Conservation (phyloP, 2,113 vertebrate species). For the Pseudorhombus dupliciocellatus region DNA sequence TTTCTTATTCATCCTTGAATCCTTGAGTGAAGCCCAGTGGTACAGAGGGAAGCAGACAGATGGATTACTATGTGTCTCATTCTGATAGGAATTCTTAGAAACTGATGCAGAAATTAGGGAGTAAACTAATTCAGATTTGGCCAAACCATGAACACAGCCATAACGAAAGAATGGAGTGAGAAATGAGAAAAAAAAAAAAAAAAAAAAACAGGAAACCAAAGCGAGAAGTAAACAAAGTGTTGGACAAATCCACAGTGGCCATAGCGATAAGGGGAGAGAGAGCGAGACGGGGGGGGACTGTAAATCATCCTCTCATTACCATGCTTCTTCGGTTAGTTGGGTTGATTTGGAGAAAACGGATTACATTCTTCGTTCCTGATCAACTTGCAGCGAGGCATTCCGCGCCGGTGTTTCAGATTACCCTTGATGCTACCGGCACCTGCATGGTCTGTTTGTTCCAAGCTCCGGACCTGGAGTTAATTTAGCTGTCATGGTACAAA, state of each 20-base stretch:
- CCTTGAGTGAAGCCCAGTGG: neutral
- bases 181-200: neutral
- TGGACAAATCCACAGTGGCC: constrained; percentile 36
- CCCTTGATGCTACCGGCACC: constrained; percentile 9
- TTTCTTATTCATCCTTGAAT: neutral
- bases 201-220: constrained; percentile 6
- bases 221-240: constrained; percentile 32
- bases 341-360: constrained; percentile 63
- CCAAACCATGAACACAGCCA: too few species aligned
- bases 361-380: constrained; percentile 57
- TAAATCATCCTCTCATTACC: constrained; percentile 72
- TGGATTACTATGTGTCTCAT: neutral
- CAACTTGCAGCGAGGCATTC: constrained; percentile 29
- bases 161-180: neutral
- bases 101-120: neutral
- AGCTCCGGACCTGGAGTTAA: constrained; percentile 23
- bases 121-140: neutral
- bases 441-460: constrained; percentile 4
- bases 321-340: constrained; percentile 61
- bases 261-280: constrained; percentile 21
- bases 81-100: too few species aligned
- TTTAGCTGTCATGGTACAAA: constrained; percentile 26
- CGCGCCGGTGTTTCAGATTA: constrained; percentile 21
- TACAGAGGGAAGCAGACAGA: neutral
- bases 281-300: constrained; percentile 30